Evolutionary conservation across 2,797 vertebrate species (phyloP).

Genomic region (Holocentrus rufus): DNA sequence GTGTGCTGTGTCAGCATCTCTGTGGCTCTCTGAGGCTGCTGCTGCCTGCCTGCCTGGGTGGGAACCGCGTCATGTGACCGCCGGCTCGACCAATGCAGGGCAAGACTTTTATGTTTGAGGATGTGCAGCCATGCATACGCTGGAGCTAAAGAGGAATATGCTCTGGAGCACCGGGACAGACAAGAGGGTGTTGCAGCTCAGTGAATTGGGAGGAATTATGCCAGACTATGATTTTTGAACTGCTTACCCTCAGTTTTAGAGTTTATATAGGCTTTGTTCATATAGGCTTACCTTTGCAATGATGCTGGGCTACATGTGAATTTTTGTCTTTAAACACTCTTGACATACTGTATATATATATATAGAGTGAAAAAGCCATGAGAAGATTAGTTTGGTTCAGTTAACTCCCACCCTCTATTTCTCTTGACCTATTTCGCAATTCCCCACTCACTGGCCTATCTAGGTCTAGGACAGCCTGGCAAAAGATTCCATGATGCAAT

Average conservation of each 20-base stretch:
- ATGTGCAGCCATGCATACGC: constrained; percentile 69
- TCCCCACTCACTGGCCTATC: constrained; percentile 68
- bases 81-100: constrained; percentile 65
- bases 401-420: constrained; percentile 60
- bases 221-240: background rate
- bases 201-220: background rate
- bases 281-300: background rate
- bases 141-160: constrained; percentile 50
- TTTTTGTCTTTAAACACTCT: background rate
- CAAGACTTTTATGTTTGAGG: constrained; percentile 49
- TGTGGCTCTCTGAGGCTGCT: constrained; percentile 52
- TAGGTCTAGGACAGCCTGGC: constrained; percentile 70
- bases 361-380: constrained; percentile 26
- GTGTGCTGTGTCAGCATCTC: constrained; percentile 81
- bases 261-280: background rate
- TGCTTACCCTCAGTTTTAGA: background rate
- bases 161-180: constrained; percentile 44
- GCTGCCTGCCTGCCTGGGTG: constrained; percentile 53
- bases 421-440: constrained; percentile 76
- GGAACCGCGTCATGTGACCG: constrained; percentile 66
- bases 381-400: constrained; percentile 43
- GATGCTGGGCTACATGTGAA: background rate
- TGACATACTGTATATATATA: background rate
- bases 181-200: constrained; percentile 6
- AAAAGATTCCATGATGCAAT: constrained; percentile 27